Base-by-base conservation (phyloP, 2,888 invertebrate species). In the Myopa tessellatipennis region DNA sequence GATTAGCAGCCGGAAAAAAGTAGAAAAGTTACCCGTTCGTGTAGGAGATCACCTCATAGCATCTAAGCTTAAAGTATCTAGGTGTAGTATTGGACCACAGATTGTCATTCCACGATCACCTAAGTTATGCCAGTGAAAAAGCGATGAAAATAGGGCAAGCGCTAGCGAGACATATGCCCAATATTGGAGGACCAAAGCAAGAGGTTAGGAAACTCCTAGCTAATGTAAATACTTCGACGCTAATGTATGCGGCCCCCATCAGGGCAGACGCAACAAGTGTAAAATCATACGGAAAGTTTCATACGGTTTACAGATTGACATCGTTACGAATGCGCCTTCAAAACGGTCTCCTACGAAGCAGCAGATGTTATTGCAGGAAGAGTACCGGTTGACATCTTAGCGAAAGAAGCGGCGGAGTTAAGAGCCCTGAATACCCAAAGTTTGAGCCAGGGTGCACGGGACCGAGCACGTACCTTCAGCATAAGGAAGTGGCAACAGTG, bases 321-420 rank as follows among this genome's bases (percentile, higher is more conserved):
- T n/a, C n/a, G n/a, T n/a, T n/a, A 36, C 1, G 1, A 58, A 34
- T 38, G 75, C 68, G 75, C 34, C 8, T 75, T 34, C 45, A 10
- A 60, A 50, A 75, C 68, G 4, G 18, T 58, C 38, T 75, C 67
- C 0, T 67, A 68, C 14, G 75, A 75, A 8, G 75, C 75, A 8
- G 38, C 68, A 4, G 16, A 55, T 14, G 75, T 68, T 3, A 3
- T 75, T 26, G 75, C 75, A 3, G 68, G 38, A 10, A 75, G 50
- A n/a, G n/a, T 68, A 36, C 75, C 75, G 4, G 36, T 55, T 0
- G 75, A 75, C 18, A 68, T 75, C 0, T 12, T 68, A 0, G 75
- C 75, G 1, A 45, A 52, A n/a, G 74, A 74, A 36, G 26, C 18
- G 58, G 58, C 16, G 67, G 16, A 58, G 16, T 16, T 58, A 58